These are phyloP conservation scores for Lamellibrachia satsuma DNA, from an alignment of 2,888 invertebrate genomes.

Conservation along the genomic window DNA sequence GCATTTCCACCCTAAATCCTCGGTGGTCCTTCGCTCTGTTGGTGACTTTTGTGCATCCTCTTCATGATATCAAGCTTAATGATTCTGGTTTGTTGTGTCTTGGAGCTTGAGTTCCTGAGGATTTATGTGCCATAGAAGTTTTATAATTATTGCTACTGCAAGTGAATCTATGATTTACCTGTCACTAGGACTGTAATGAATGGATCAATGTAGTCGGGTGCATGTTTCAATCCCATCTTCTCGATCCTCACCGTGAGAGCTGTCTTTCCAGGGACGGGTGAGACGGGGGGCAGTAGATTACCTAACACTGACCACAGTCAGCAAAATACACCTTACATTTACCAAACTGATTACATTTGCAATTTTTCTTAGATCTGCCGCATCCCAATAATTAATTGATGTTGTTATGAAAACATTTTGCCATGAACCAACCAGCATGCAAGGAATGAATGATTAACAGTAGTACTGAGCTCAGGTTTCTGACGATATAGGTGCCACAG, in stretches of 20 bases:
- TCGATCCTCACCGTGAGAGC: slow-evolving; percentile 53
- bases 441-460: no score
- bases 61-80: no score
- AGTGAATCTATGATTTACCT: slow-evolving; percentile 44
- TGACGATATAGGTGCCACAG: no score
- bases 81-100: no score
- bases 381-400: background rate
- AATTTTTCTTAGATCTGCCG: background rate
- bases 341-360: background rate
- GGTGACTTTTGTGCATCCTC: no score
- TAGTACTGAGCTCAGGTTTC: no score
- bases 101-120: no score
- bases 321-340: background rate
- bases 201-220: slow-evolving; percentile 56
- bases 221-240: slow-evolving; percentile 59
- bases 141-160: background rate
- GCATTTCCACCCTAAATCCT: no score
- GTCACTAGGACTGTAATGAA: slow-evolving; percentile 58
- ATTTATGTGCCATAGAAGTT: no score
- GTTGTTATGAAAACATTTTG: background rate
- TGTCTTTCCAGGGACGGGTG: slow-evolving; percentile 50
- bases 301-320: slow-evolving; percentile 45
- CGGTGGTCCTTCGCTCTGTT: no score
- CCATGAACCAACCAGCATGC: background rate
- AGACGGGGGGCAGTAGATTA: slow-evolving; percentile 53